Evolutionary conservation across 1,140 invertebrate species (phyloP), one percentile per base, ranked within the genome.

Genomic region (Leptoteleia sp.): DNA sequence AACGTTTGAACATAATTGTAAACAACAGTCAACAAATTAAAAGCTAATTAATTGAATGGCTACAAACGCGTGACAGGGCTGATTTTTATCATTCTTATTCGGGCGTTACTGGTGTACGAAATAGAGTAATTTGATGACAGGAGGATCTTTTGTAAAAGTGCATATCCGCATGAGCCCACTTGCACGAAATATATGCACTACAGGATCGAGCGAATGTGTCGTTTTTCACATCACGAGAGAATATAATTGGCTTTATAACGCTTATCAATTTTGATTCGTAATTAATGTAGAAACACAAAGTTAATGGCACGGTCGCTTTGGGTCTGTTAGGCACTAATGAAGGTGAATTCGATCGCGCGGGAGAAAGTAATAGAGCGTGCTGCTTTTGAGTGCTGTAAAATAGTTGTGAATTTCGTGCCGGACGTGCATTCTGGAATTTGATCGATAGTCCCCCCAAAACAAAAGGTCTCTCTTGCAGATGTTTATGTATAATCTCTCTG

Each of bases 321-420:
- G 50, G 62, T 65, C 37, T 64, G 70, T 76, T 68, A 57, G 33
- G 37, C 72, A 82, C 72, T 76, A 80, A 82, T 73, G 67, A 75
- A 31, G 47, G 27, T 54, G 59, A 57, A 42, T 61, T 57, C 19
- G 38, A 52, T 45, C 42, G 61, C 47, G 76, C 11, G 47, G 35
- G 33, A 42, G 59, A 47, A 75, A 33, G 59, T 61, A 80, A 79
- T 71, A 68, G 61, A 73, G 48, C 52, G 43, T 27, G 47, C 13
- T 33, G 55, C 25, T 57, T 59, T 17, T 4, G 42, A 29, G n/a
- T 11, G 43, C n/a, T 35, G 38, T 71, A 54, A 61, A 61, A 71
- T 54, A 31, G 29, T 50, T 33, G 16, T 43, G 11, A 59, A 59
- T 70, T 70, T 50, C 16, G 17, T 9, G 6, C 15, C 7, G 5